phyloP scores from a whole-genome alignment of 2,888 invertebrate species.

The Baronia brevicornis region DNA sequence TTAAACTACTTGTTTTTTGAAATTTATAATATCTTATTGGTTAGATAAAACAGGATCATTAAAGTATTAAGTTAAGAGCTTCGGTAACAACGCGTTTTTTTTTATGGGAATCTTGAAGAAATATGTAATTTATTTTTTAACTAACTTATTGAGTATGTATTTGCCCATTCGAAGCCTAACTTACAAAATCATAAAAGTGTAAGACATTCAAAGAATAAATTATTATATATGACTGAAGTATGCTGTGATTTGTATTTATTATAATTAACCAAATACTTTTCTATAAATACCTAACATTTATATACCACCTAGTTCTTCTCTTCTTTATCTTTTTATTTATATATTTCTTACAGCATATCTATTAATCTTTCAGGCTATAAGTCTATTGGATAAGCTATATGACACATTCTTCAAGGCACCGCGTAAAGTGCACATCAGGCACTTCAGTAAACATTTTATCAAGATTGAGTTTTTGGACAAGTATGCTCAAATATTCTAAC shows the following conservation, averaged over 20 bases:
- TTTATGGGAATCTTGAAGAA: no score
- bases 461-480: constrained; percentile 83
- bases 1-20: no score
- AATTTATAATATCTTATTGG: no score
- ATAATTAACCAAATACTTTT: constrained; percentile 2
- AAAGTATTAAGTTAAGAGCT: no score
- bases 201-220: no score
- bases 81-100: no score
- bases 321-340: constrained; percentile 17
- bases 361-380: constrained; percentile 79
- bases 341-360: constrained; percentile 78
- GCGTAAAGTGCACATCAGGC: constrained; percentile 75
- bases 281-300: constrained; percentile 4
- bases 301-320: constrained; percentile 10
- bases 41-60: no score
- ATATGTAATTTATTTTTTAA: no score
- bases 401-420: constrained; percentile 30
- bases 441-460: constrained; percentile 80
- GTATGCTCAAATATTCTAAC: constrained; percentile 56
- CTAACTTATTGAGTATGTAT: no score
- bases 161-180: no score
- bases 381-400: constrained; percentile 64
- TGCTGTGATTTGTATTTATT: background rate
- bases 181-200: no score
- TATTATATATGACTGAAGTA: no score